Percentiles rank a stretch among this genome's conserved stretches.
These are phyloP conservation scores for Podargus strigoides DNA, from an alignment of 2,797 vertebrate genomes.

Conservation along the genomic window DNA sequence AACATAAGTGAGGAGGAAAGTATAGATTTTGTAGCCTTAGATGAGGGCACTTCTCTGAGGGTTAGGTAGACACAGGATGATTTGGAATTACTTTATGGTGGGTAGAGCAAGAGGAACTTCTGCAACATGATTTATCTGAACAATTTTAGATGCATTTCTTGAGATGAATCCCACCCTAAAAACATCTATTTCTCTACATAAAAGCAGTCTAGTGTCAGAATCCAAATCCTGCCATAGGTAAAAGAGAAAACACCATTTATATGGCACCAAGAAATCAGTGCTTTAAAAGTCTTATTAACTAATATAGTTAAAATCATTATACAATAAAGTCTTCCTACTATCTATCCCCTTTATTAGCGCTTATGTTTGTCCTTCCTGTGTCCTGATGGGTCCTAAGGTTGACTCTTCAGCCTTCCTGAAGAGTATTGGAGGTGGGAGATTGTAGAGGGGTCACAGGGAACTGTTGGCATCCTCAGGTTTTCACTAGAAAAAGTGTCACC, in stretches of 20 bases:
- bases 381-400: background rate
- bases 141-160: constrained; percentile 4
- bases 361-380: background rate
- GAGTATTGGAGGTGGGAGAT: rapidly evolving
- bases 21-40: background rate
- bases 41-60: background rate
- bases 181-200: background rate
- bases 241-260: background rate
- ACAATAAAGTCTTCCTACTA: background rate
- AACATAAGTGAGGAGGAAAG: background rate
- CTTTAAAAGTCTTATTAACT: background rate
- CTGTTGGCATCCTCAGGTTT: background rate
- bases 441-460: background rate
- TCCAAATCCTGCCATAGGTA: background rate
- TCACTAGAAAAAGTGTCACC: background rate
- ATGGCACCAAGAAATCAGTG: background rate
- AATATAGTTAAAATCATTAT: background rate
- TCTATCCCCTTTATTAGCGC: background rate
- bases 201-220: background rate
- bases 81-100: background rate
- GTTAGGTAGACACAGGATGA: background rate
- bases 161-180: background rate
- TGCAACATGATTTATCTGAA: background rate
- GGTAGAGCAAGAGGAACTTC: background rate
- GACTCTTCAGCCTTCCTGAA: background rate